Percentiles rank a stretch among this genome's conserved stretches.
Conservation (phyloP, 35 echinoderm and acorn worm genomes). For the Ophioderma brevispina region DNA sequence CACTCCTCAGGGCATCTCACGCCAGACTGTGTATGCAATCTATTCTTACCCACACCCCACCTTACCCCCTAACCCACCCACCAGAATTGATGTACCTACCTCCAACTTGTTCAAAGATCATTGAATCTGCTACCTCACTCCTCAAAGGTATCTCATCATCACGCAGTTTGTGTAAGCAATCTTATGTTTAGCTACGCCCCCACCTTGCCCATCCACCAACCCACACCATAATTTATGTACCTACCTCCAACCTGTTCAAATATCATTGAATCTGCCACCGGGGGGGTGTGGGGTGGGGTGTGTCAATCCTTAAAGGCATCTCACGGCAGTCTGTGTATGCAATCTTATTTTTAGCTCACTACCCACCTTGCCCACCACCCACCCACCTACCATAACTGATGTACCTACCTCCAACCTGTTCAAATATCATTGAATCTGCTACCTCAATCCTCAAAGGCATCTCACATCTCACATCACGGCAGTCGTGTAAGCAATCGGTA, state of each 20-base stretch:
- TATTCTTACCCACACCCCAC: too few relatives aligned
- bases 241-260: conserved; percentile 59
- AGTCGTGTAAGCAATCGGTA: conserved; percentile 67
- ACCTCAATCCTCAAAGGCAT: conserved; percentile 49
- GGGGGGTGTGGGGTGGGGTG: too few relatives aligned
- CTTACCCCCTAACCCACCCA: too few relatives aligned
- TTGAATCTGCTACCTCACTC: conserved; percentile 43
- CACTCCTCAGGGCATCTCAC: too few relatives aligned
- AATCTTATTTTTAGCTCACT: conserved; percentile 34
- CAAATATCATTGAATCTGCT: conserved; percentile 63
- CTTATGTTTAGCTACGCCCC: conserved; percentile 30
- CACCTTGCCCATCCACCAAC: too few relatives aligned
- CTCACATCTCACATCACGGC: too few relatives aligned
- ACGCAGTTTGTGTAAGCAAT: conserved; percentile 62
- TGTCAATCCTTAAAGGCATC: conserved; percentile 49
- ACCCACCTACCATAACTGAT: too few relatives aligned
- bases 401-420: conserved; percentile 48
- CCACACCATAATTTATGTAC: too few relatives aligned
- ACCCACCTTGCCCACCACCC: too few relatives aligned
- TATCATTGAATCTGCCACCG: conserved; percentile 51
- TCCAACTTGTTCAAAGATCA: conserved; percentile 57
- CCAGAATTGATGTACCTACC: too few relatives aligned
- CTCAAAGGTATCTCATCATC: conserved; percentile 59
- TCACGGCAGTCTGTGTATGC: conserved; percentile 66
- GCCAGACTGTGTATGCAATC: too few relatives aligned